Evolutionary conservation across 2,888 invertebrate species (phyloP).

Genomic region (Hermaeophaga mercurialis): DNA sequence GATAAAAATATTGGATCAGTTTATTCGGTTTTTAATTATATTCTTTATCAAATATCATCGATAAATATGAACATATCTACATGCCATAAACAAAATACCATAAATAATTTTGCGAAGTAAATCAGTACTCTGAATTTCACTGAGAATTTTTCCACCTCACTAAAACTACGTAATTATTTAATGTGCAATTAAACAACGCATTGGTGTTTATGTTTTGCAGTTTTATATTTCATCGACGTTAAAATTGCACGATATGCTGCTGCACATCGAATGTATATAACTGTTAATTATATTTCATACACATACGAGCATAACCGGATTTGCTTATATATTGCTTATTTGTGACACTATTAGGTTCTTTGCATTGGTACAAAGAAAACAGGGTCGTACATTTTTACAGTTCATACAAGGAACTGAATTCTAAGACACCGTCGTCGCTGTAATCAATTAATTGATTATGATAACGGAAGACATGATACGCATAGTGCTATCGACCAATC

Average conservation of each 20-base stretch:
- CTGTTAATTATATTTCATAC: not conserved
- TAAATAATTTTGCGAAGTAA: too few relatives aligned
- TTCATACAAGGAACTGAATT: too few relatives aligned
- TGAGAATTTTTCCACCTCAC: not conserved
- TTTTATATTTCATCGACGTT: not conserved
- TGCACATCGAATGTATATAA: not conserved
- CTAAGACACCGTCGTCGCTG: too few relatives aligned
- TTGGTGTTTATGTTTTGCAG: not conserved
- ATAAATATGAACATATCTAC: too few relatives aligned
- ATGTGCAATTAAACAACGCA: not conserved
- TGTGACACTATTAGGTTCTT: not conserved
- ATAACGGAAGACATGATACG: too few relatives aligned
- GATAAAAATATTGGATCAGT: too few relatives aligned
- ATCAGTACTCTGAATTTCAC: not conserved
- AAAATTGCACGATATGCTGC: constrained; percentile 1
- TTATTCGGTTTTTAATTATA: too few relatives aligned
- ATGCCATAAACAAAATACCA: too few relatives aligned
- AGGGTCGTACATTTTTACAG: too few relatives aligned
- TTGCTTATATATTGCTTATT: not conserved
- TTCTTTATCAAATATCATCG: too few relatives aligned
- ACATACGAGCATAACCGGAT: constrained; percentile 1
- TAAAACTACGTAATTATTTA: not conserved
- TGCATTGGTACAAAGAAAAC: not conserved
- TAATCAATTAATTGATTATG: too few relatives aligned
- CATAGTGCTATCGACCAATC: too few relatives aligned